A percentile compares a stretch with the other conserved stretches of the same genome.
Conservation (phyloP, 2,113 vertebrate species). For the Callopanchax toddi region DNA sequence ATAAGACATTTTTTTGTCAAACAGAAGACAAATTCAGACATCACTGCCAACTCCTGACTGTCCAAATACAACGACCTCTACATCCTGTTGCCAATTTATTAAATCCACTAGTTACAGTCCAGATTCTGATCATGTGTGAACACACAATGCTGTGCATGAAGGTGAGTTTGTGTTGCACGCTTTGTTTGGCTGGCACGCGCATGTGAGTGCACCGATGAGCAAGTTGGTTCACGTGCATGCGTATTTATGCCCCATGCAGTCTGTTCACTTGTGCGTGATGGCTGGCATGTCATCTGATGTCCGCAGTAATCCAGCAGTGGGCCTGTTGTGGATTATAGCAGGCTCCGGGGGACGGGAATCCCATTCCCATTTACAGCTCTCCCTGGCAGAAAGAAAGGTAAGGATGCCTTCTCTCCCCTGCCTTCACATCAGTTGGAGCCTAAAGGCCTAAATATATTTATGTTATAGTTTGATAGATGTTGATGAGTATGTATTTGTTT, state of each 20-base stretch:
- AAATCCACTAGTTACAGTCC: conserved; percentile 56
- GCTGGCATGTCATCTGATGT: conserved; percentile 82
- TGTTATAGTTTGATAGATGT: conserved; percentile 24
- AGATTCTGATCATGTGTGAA: conserved; percentile 54
- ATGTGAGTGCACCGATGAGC: conserved; percentile 24
- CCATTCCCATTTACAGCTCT: conserved; percentile 81
- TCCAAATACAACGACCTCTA: conserved; percentile 65
- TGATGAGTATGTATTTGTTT: conserved; percentile 22
- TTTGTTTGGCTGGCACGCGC: conserved; percentile 25
- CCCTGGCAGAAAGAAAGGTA: conserved; percentile 77
- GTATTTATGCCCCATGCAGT: conserved; percentile 14
- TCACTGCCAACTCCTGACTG: conserved; percentile 68
- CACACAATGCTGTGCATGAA: conserved; percentile 24
- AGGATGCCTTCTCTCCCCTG: conserved; percentile 73
- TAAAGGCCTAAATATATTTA: conserved; percentile 51
- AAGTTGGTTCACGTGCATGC: conserved; percentile 18
- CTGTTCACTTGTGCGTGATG: conserved; percentile 43
- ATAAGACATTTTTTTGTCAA: conserved; percentile 52
- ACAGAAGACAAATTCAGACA: conserved; percentile 51
- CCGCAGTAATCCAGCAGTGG: conserved; percentile 79
- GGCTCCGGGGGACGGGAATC: conserved; percentile 81
- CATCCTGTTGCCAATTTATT: conserved; percentile 71
- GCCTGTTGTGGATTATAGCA: conserved; percentile 81
- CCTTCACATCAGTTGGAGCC: conserved; percentile 73
- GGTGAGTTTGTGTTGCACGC: conserved; percentile 9